Conservation (phyloP, 2,113 vertebrate genomes). For the Nerophis lumbriciformis region DNA sequence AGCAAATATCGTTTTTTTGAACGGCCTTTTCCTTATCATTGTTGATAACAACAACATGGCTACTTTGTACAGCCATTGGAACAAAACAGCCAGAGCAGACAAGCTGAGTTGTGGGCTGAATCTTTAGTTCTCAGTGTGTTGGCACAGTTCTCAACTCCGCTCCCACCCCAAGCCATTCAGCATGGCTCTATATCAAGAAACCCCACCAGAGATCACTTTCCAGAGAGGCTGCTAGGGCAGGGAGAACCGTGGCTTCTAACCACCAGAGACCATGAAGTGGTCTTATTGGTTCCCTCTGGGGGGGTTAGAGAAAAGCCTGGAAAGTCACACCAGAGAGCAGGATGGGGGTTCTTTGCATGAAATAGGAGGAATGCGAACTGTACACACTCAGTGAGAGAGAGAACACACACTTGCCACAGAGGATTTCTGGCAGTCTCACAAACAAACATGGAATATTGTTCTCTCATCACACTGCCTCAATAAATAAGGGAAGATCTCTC, state of each 20-base stretch:
- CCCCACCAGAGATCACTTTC: constrained; percentile 11
- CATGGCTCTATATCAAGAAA: constrained; percentile 19
- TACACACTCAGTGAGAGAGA: constrained; percentile 2
- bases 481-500: constrained; percentile 6
- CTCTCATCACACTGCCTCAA: constrained; percentile 12
- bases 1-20: constrained; percentile 53
- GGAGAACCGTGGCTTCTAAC: constrained; percentile 37
- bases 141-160: constrained; percentile 30
- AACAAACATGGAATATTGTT: constrained; percentile 17
- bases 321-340: constrained; percentile 47
- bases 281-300: neutral
- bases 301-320: constrained; percentile 50
- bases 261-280: constrained; percentile 43
- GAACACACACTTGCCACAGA: neutral
- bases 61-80: constrained; percentile 34
- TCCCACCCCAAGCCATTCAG: constrained; percentile 23
- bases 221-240: constrained; percentile 19
- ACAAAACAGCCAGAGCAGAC: constrained; percentile 24
- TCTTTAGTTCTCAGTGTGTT: constrained; percentile 55
- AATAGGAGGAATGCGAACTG: constrained; percentile 44
- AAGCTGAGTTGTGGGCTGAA: constrained; percentile 40
- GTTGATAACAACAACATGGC: constrained; percentile 33
- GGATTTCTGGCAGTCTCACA: constrained; percentile 27
- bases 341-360: constrained; percentile 39
- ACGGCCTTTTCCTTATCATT: constrained; percentile 39